Conservation (phyloP, 2,888 invertebrate species). For the Philonicus albiceps region DNA sequence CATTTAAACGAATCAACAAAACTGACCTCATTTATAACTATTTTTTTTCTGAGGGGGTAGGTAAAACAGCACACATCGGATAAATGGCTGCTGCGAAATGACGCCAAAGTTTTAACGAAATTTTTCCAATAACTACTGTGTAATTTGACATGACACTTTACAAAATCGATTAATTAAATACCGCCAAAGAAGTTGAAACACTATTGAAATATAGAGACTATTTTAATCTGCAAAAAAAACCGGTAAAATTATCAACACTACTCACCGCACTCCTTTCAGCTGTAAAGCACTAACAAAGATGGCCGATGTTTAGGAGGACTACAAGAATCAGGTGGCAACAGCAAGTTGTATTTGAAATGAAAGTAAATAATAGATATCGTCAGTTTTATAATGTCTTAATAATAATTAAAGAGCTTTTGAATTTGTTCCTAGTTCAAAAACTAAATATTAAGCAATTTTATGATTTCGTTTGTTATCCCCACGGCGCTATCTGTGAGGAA, state of each 20-base stretch:
- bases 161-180: neutral
- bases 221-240: neutral
- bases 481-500: neutral
- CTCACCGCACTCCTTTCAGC: conserved; percentile 33
- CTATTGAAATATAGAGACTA: neutral
- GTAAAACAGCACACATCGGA: neutral
- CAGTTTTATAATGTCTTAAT: neutral
- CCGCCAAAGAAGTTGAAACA: neutral
- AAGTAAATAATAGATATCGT: neutral
- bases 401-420: neutral
- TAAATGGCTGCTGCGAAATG: conserved; percentile 39
- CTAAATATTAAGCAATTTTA: neutral
- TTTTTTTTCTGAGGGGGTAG: neutral
- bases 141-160: conserved; percentile 43
- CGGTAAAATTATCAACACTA: conserved; percentile 17
- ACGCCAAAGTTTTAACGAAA: conserved; percentile 34
- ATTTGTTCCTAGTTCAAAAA: neutral
- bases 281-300: conserved; percentile 32
- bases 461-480: neutral
- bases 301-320: conserved; percentile 1
- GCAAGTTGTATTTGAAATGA: neutral
- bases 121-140: neutral
- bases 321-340: neutral
- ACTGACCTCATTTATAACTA: conserved; percentile 13
- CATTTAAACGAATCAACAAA: neutral